Evolutionary conservation across 2,888 invertebrate species (phyloP).

Genomic region (Lycia hirtaria): DNA sequence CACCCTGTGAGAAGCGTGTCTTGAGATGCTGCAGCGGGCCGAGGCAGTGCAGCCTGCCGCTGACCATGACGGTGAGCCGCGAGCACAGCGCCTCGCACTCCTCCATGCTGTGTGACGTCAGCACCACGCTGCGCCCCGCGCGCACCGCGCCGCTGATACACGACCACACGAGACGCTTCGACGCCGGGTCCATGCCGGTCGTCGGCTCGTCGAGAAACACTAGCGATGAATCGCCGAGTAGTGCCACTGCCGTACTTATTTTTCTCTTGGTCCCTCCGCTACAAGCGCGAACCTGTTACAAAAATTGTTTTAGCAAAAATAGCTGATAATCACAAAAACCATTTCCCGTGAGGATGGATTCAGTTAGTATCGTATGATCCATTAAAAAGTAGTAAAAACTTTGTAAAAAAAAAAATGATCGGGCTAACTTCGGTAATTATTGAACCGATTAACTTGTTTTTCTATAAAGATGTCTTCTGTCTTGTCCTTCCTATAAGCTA

Average conservation of each 20-base stretch:
- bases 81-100: conserved; percentile 94
- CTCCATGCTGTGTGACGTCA: conserved; percentile 89
- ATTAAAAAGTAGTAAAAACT: too few relatives aligned
- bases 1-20: conserved; percentile 85
- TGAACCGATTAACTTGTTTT: too few relatives aligned
- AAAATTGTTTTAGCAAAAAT: too few relatives aligned
- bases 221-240: conserved; percentile 89
- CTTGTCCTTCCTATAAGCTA: too few relatives aligned
- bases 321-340: too few relatives aligned
- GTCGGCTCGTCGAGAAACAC: conserved; percentile 89
- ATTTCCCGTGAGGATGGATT: too few relatives aligned
- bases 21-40: conserved; percentile 89
- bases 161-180: conserved; percentile 92
- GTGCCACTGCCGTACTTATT: conserved; percentile 89
- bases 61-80: conserved; percentile 91
- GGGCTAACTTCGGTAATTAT: too few relatives aligned
- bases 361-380: too few relatives aligned
- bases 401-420: too few relatives aligned
- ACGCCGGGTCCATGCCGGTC: conserved; percentile 92
- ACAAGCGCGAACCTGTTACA: conserved; percentile 79
- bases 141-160: conserved; percentile 84
- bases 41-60: conserved; percentile 88
- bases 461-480: too few relatives aligned
- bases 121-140: conserved; percentile 90
- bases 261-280: conserved; percentile 92